Conservation (phyloP, 1,140 invertebrate genomes). For the Brachionus calyciflorus region DNA sequence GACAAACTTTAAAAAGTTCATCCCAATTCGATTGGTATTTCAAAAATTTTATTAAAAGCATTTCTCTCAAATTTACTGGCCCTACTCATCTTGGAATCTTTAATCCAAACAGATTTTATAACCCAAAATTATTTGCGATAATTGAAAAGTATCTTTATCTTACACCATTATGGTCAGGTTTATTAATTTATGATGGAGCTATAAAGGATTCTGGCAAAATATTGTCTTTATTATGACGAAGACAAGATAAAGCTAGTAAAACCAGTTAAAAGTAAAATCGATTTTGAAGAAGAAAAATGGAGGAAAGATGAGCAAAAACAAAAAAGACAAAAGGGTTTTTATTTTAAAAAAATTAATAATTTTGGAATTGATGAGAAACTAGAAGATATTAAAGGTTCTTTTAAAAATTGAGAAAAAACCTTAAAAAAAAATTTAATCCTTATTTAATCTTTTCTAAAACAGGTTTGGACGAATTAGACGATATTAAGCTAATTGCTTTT, state of each 20-base stretch:
- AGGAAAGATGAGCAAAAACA: neutral
- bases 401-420: neutral
- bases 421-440: too few relatives aligned
- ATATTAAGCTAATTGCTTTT: too few relatives aligned
- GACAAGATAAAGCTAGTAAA: neutral
- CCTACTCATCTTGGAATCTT: neutral
- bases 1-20: neutral
- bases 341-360: neutral
- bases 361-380: neutral
- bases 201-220: neutral
- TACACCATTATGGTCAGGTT: neutral
- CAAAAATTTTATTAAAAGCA: neutral
- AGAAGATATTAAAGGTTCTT: neutral
- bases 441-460: too few relatives aligned
- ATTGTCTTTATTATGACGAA: constrained; percentile 13
- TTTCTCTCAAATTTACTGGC: neutral
- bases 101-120: neutral
- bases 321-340: constrained; percentile 22
- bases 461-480: too few relatives aligned
- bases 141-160: constrained; percentile 12
- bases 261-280: neutral
- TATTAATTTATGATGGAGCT: neutral
- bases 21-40: neutral
- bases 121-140: neutral
- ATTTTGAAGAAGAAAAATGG: neutral